phyloP scores from a whole-genome alignment of 92 coral and sea anemone genomes.

The Epizoanthus rinbou region DNA sequence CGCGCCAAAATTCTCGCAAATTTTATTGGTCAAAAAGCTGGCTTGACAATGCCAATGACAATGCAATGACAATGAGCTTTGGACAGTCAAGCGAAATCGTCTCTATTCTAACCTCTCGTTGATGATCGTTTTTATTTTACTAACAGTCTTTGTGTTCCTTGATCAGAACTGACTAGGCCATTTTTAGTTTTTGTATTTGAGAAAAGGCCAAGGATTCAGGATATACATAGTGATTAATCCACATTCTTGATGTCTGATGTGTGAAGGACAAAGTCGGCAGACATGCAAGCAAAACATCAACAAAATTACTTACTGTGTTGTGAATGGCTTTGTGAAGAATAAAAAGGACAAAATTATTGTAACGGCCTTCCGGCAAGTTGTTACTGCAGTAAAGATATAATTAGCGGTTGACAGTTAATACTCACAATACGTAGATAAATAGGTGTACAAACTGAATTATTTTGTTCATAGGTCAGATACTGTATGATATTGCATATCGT shows the following conservation, averaged over 20 bases:
- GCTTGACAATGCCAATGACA: too few species aligned
- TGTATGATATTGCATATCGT: too few species aligned
- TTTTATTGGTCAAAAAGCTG: too few species aligned
- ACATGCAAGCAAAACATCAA: not conserved
- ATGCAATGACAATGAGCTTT: too few species aligned
- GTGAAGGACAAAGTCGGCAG: not conserved
- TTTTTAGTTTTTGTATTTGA: not conserved
- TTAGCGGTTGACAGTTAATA: not conserved
- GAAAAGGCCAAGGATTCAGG: not conserved
- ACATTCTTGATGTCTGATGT: not conserved
- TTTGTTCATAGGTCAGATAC: not conserved
- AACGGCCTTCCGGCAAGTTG: constrained; percentile 96
- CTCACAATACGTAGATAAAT: not conserved
- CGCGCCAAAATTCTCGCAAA: too few species aligned
- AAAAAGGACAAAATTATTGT: constrained; percentile 93
- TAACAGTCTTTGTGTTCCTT: not conserved
- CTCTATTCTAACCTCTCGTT: too few species aligned
- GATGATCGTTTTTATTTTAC: too few species aligned
- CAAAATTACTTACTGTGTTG: constrained; percentile 82
- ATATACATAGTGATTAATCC: not conserved
- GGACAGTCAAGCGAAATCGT: too few species aligned
- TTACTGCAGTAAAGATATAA: constrained; percentile 60
- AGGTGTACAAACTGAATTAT: not conserved
- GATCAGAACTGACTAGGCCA: too few species aligned
- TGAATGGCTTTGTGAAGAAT: constrained; percentile 96